Conservation (phyloP, 2,888 invertebrate genomes). For the Acleris laterana region DNA sequence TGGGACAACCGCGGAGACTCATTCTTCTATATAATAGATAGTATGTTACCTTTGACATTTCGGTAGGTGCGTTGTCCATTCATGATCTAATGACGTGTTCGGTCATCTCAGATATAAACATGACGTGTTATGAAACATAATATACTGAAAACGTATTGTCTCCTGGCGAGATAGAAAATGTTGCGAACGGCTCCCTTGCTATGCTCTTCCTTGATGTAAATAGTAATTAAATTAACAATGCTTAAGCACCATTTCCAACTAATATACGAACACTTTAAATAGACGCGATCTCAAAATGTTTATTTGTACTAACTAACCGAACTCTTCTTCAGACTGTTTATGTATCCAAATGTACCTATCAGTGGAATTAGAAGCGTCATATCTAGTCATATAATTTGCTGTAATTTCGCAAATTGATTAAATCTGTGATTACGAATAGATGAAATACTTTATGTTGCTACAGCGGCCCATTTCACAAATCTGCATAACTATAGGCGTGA, state of each 20-base stretch:
- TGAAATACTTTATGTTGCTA: constrained; percentile 47
- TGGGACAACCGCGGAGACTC: constrained; percentile 44
- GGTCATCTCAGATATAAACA: not conserved
- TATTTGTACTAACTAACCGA: constrained; percentile 11
- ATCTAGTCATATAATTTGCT: constrained; percentile 75
- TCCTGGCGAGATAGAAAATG: not conserved
- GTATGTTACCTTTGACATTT: constrained; percentile 20
- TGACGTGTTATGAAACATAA: not conserved
- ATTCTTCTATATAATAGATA: constrained; percentile 18
- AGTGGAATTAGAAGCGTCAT: constrained; percentile 41
- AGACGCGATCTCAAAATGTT: constrained; percentile 32
- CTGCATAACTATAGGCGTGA: not conserved
- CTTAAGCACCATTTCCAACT: constrained; percentile 3
- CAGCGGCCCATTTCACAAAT: not conserved
- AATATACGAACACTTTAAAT: constrained; percentile 25
- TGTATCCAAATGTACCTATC: constrained; percentile 11
- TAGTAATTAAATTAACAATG: not conserved
- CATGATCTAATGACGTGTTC: not conserved
- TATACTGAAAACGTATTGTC: not conserved
- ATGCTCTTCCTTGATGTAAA: not conserved
- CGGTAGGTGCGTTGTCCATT: not conserved
- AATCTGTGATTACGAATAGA: constrained; percentile 40
- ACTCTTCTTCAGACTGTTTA: not conserved
- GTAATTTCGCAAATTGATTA: constrained; percentile 54
- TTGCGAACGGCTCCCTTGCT: not conserved